These are phyloP conservation scores for Mustela lutreola DNA, from an alignment of 2,113 vertebrate genomes.

Conservation along the genomic window DNA sequence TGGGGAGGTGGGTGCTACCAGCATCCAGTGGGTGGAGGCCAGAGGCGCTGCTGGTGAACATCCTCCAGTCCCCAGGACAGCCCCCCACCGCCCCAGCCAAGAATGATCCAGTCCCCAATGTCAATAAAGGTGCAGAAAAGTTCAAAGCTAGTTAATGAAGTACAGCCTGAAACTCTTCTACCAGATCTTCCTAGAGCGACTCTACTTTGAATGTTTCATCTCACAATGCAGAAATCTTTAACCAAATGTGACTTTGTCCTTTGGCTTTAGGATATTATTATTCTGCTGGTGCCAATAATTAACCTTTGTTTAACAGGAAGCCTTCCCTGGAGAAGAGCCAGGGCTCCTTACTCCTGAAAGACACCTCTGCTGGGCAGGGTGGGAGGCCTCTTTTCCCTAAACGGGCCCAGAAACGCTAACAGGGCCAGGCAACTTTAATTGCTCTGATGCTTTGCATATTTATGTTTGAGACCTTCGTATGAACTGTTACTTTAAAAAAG, in stretches of 20 bases:
- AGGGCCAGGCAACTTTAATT: slow-evolving; percentile 82
- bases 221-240: slow-evolving; percentile 38
- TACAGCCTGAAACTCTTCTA: not conserved
- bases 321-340: slow-evolving; percentile 22
- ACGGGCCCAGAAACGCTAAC: slow-evolving; percentile 75
- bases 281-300: slow-evolving; percentile 84
- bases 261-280: slow-evolving; percentile 71
- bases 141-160: not conserved
- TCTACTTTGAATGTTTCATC: not conserved
- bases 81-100: accelerated
- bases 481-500: slow-evolving; percentile 89
- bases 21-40: not conserved
- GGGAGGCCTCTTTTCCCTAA: slow-evolving; percentile 26
- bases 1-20: not conserved
- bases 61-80: not conserved
- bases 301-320: slow-evolving; percentile 82
- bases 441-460: slow-evolving; percentile 86
- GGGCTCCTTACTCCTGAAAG: not conserved
- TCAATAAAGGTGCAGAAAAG: not conserved
- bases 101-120: not conserved
- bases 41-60: not conserved
- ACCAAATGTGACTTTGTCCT: slow-evolving; percentile 79
- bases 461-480: slow-evolving; percentile 86
- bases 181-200: not conserved
- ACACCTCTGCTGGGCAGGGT: not conserved